Conservation (phyloP, 2,888 invertebrate genomes). For the Ectemnius continuus region DNA sequence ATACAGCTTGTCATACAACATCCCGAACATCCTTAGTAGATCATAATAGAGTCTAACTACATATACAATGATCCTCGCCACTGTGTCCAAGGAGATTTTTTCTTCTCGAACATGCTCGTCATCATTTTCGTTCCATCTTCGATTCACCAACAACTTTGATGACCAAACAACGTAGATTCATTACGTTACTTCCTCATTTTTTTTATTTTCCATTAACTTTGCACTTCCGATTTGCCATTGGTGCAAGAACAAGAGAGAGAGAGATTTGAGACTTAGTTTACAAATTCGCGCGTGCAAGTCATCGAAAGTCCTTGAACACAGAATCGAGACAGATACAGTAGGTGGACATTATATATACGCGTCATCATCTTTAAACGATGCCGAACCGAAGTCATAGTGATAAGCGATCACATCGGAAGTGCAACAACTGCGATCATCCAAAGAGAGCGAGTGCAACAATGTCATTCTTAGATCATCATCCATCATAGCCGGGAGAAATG, state of each 20-base stretch:
- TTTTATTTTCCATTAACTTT: neutral
- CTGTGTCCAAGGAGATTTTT: constrained; percentile 29
- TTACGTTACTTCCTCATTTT: neutral
- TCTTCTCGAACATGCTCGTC: constrained; percentile 1
- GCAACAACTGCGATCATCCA: neutral
- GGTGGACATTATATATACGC: neutral
- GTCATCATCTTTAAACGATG: neutral
- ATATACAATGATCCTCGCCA: constrained; percentile 38
- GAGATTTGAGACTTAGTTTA: too few species aligned
- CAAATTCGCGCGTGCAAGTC: too few species aligned
- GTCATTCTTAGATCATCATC: neutral
- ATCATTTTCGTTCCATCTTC: neutral
- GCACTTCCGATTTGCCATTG: neutral
- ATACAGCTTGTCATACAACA: constrained; percentile 78
- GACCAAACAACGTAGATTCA: too few species aligned
- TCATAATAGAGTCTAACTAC: constrained; percentile 50
- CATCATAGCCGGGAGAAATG: neutral
- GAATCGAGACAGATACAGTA: neutral
- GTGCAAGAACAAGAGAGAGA: neutral
- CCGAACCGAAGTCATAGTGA: neutral
- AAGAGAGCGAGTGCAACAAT: neutral
- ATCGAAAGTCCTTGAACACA: constrained; percentile 8
- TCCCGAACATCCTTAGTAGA: constrained; percentile 75
- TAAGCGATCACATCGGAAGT: neutral
- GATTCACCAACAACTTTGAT: too few species aligned